A percentile compares a stretch with the other conserved stretches of the same genome.
These are phyloP conservation scores for Argyra leucocephala DNA, from an alignment of 2,888 invertebrate species.

Conservation along the genomic window DNA sequence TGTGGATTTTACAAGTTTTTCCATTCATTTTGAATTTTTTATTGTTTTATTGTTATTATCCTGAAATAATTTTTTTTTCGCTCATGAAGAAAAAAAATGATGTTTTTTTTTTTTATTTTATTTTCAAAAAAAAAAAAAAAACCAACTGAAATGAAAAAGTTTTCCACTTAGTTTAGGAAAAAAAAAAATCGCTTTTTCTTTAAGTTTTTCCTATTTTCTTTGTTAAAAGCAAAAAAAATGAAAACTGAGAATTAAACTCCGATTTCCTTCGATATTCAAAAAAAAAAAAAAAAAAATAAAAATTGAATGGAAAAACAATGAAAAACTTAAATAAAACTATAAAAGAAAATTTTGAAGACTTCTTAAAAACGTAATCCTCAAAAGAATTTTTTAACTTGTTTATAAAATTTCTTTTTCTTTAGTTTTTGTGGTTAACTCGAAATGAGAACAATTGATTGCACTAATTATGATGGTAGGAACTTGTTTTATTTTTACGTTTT, in stretches of 20 bases:
- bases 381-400: too few relatives aligned
- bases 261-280: too few relatives aligned
- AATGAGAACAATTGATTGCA: too few relatives aligned
- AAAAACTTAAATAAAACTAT: not conserved
- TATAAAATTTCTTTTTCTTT: too few relatives aligned
- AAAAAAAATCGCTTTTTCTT: not conserved
- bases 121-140: not conserved
- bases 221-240: too few relatives aligned
- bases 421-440: too few relatives aligned
- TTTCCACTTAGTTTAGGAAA: not conserved
- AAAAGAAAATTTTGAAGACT: not conserved
- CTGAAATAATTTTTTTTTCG: not conserved
- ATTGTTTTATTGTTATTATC: slow-evolving; percentile 2
- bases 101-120: not conserved
- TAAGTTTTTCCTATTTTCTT: not conserved
- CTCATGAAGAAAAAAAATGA: not conserved
- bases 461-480: too few relatives aligned
- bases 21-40: not conserved
- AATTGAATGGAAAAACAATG: too few relatives aligned
- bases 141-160: not conserved
- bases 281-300: too few relatives aligned
- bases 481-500: too few relatives aligned
- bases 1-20: not conserved
- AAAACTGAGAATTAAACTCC: too few relatives aligned
- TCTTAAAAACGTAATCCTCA: too few relatives aligned